These are phyloP conservation scores for Rhopalosiphum padi DNA, from an alignment of 1,140 invertebrate species.

Conservation along the genomic window DNA sequence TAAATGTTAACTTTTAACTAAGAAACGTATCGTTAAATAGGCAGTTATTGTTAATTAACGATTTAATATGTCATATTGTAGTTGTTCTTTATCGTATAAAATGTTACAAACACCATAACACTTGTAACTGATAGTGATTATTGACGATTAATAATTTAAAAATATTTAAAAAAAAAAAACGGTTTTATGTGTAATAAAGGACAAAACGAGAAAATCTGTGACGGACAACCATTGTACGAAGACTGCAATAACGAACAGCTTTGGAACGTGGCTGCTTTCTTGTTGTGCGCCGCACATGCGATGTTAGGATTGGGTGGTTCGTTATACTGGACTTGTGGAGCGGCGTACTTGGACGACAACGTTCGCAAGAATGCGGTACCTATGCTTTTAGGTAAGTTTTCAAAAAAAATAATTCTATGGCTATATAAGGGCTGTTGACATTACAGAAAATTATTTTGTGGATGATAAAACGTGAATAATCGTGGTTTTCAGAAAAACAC, in stretches of 20 bases:
- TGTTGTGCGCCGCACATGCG: conserved; percentile 59
- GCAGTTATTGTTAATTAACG: background rate
- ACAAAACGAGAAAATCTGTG: conserved; percentile 31
- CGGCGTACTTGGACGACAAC: conserved; percentile 63
- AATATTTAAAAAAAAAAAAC: background rate
- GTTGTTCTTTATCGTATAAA: no score
- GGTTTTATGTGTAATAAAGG: background rate
- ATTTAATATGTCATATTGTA: background rate
- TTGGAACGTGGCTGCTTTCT: conserved; percentile 47
- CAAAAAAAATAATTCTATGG: background rate
- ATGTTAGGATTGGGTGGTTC: conserved; percentile 61
- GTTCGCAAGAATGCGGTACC: conserved; percentile 61
- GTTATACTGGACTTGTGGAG: conserved; percentile 62
- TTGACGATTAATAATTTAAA: background rate
- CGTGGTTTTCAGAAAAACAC: no score
- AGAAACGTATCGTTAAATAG: background rate
- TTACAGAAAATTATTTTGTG: no score
- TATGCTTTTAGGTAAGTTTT: conserved; percentile 61
- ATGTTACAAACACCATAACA: no score
- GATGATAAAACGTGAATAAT: no score
- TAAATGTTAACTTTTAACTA: background rate
- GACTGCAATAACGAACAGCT: background rate
- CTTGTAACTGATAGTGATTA: no score
- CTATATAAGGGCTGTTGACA: background rate
- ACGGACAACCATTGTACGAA: background rate